phyloP scores from a whole-genome alignment of 2,888 invertebrate genomes.

The Tinea trinotella region DNA sequence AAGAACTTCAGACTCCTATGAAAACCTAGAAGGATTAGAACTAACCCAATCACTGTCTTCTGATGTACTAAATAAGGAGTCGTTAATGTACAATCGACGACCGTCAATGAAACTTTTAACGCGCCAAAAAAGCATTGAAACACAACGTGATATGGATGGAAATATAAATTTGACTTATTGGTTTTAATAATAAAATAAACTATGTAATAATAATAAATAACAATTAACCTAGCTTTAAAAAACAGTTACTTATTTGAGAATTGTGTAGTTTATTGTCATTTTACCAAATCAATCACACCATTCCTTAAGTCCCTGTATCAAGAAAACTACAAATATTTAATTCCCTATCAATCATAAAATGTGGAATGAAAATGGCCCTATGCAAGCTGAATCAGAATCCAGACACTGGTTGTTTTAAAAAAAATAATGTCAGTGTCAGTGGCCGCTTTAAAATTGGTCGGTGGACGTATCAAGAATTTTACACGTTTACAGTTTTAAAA shows the following conservation, averaged over 20 bases:
- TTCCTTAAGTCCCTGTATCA: too few species aligned
- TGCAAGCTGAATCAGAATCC: not conserved
- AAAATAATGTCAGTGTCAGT: not conserved
- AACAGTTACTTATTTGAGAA: too few species aligned
- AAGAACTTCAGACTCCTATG: conserved; percentile 75
- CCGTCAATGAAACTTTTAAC: conserved; percentile 79
- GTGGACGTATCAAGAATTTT: not conserved
- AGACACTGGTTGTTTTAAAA: not conserved
- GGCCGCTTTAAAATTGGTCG: not conserved
- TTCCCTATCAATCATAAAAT: too few species aligned
- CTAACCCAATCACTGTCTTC: conserved; percentile 43
- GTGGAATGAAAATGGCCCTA: too few species aligned
- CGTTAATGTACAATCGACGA: conserved; percentile 41
- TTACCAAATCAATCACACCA: too few species aligned
- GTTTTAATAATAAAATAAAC: conserved; percentile 72
- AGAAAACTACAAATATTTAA: too few species aligned
- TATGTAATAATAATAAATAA: too few species aligned
- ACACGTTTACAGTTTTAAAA: not conserved
- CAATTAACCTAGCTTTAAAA: too few species aligned
- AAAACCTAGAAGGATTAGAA: conserved; percentile 78
- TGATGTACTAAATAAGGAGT: conserved; percentile 14
- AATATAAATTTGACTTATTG: conserved; percentile 90
- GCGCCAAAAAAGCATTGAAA: conserved; percentile 86
- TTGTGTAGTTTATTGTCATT: too few species aligned
- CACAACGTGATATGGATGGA: conserved; percentile 84